A percentile compares a stretch with the other conserved stretches of the same genome.
Conservation (phyloP, 2,888 invertebrate species). For the Cepaea hortensis region DNA sequence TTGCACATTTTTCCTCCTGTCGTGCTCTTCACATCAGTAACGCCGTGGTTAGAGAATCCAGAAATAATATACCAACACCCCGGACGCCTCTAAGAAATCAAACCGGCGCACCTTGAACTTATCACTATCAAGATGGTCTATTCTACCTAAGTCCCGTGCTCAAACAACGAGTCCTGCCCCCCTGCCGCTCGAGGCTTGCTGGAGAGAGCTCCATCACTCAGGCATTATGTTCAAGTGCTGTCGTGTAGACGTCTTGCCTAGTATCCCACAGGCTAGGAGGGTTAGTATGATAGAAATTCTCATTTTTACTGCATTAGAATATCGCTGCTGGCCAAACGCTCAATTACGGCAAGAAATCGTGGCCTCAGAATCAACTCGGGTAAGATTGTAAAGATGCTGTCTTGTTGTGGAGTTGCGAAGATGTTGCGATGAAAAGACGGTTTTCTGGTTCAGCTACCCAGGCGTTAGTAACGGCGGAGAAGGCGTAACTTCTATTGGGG, state of each 20-base stretch:
- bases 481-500: too few relatives aligned
- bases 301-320: too few relatives aligned
- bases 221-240: not conserved
- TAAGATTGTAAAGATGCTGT: too few relatives aligned
- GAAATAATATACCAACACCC: not conserved
- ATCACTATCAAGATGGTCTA: slow-evolving; percentile 30
- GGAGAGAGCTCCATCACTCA: not conserved
- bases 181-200: not conserved
- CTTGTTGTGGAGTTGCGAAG: too few relatives aligned
- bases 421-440: too few relatives aligned
- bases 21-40: too few relatives aligned
- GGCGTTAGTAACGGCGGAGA: too few relatives aligned
- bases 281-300: too few relatives aligned
- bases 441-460: too few relatives aligned
- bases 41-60: not conserved
- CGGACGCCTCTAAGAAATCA: not conserved
- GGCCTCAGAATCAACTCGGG: too few relatives aligned
- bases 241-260: not conserved
- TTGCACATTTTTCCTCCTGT: not conserved
- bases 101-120: slow-evolving; percentile 15
- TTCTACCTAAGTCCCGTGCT: not conserved
- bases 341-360: too few relatives aligned
- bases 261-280: not conserved
- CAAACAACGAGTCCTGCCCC: not conserved
- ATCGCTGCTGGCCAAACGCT: too few relatives aligned